Evolutionary conservation across 1,140 invertebrate species (phyloP).

Genomic region (Zaprionus gabonicus): DNA sequence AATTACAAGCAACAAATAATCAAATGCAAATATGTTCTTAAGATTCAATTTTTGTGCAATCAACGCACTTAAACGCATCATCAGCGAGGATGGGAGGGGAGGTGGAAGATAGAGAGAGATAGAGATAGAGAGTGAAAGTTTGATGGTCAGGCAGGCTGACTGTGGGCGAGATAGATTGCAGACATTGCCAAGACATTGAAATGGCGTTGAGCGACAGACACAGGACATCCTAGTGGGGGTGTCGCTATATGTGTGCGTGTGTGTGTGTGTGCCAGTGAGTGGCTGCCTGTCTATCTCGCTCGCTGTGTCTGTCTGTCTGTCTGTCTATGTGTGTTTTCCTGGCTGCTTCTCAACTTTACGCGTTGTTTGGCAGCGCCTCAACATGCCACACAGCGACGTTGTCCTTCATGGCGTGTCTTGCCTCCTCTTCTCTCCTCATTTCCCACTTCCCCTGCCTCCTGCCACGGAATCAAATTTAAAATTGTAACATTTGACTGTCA

Average conservation of each 20-base stretch:
- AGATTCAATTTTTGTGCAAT: constrained; percentile 80
- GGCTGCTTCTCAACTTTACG: constrained; percentile 41
- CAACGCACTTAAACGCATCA: constrained; percentile 55
- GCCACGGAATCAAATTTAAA: constrained; percentile 34
- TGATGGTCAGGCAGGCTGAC: not conserved
- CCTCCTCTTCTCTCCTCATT: constrained; percentile 1
- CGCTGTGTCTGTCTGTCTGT: constrained; percentile 6
- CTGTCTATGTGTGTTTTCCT: constrained; percentile 20
- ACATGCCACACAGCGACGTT: not conserved
- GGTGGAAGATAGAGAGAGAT: not conserved
- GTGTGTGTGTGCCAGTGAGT: constrained; percentile 17
- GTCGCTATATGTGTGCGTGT: constrained; percentile 1
- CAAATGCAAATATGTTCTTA: constrained; percentile 79
- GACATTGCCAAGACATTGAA: constrained; percentile 47
- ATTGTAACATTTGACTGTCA: constrained; percentile 9
- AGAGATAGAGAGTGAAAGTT: not conserved
- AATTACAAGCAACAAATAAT: constrained; percentile 79
- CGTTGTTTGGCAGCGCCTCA: constrained; percentile 46
- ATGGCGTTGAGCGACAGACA: constrained; percentile 46
- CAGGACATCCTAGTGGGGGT: constrained; percentile 4
- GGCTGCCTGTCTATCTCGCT: constrained; percentile 1
- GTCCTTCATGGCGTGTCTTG: constrained; percentile 16
- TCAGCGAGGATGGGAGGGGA: constrained; percentile 11
- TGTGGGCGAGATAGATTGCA: constrained; percentile 42
- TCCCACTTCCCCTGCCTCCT: not conserved